These are phyloP conservation scores for Myotis yumanensis DNA, from an alignment of 2,113 vertebrate species.

Conservation along the genomic window DNA sequence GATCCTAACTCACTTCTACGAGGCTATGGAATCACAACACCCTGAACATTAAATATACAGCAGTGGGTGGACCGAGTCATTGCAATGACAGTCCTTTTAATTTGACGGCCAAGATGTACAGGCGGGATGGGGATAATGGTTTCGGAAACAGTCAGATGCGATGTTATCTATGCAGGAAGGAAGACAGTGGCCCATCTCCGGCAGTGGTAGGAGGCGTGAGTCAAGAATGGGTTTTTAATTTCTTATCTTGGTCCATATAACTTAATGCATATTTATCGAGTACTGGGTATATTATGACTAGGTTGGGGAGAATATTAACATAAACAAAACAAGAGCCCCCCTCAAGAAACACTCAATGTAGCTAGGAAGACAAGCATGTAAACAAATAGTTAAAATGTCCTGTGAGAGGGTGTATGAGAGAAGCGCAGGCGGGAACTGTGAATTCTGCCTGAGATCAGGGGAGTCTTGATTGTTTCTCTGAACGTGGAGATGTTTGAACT, in stretches of 20 bases:
- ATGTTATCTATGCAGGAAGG: background rate
- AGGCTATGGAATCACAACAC: background rate
- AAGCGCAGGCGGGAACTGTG: background rate
- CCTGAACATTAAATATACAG: background rate
- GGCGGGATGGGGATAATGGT: background rate
- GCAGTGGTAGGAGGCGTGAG: background rate
- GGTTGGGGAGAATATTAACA: background rate
- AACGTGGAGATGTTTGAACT: background rate
- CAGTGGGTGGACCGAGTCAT: background rate
- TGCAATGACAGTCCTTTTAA: background rate
- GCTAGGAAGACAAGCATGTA: background rate
- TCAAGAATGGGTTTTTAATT: background rate
- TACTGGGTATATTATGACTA: background rate
- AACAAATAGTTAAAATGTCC: background rate
- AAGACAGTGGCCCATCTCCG: background rate
- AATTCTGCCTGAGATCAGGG: background rate
- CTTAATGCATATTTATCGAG: background rate
- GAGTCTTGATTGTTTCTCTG: background rate
- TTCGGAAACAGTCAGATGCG: background rate
- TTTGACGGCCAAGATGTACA: background rate
- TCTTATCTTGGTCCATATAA: background rate
- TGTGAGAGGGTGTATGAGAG: background rate
- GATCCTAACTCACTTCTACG: background rate
- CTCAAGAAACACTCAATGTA: background rate
- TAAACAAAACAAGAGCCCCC: background rate